A percentile compares a stretch with the other conserved stretches of the same genome.
phyloP scores from a whole-genome alignment of 2,797 vertebrate genomes.

The Galaxias olidus region DNA sequence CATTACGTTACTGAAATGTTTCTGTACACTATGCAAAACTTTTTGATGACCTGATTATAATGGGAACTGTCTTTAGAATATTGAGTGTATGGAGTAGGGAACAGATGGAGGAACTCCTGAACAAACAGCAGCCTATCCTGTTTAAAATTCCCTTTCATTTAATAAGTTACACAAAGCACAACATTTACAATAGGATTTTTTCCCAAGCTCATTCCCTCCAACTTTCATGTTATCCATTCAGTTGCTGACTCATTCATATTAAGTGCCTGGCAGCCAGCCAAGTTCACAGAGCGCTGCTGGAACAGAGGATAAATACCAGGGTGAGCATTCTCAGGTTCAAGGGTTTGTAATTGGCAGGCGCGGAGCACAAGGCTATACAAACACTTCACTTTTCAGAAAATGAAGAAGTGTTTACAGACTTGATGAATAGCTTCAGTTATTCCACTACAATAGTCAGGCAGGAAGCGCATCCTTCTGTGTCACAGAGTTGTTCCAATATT shows the following conservation, averaged over 20 bases:
- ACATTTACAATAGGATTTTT: constrained; percentile 31
- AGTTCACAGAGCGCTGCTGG: constrained; percentile 50
- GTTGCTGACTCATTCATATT: constrained; percentile 58
- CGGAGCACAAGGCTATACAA: constrained; percentile 19
- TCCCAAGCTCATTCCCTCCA: constrained; percentile 48
- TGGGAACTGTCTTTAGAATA: background rate
- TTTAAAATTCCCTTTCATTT: constrained; percentile 45
- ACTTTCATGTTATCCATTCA: constrained; percentile 42
- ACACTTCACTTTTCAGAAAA: constrained; percentile 29
- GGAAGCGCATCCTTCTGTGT: background rate
- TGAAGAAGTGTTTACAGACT: constrained; percentile 26
- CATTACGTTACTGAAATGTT: background rate
- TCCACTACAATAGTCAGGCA: background rate
- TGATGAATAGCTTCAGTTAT: constrained; percentile 1
- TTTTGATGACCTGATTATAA: background rate
- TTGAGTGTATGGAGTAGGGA: background rate
- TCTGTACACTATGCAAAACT: background rate
- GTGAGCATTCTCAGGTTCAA: constrained; percentile 42
- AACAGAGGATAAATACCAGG: constrained; percentile 50
- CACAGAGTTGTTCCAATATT: no score
- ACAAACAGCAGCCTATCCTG: constrained; percentile 10
- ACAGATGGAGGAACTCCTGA: background rate
- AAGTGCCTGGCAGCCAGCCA: constrained; percentile 47
- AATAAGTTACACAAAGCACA: constrained; percentile 50
- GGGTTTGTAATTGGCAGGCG: constrained; percentile 41